Conservation (phyloP, 1,140 invertebrate genomes). For the Lethrus apterus region DNA sequence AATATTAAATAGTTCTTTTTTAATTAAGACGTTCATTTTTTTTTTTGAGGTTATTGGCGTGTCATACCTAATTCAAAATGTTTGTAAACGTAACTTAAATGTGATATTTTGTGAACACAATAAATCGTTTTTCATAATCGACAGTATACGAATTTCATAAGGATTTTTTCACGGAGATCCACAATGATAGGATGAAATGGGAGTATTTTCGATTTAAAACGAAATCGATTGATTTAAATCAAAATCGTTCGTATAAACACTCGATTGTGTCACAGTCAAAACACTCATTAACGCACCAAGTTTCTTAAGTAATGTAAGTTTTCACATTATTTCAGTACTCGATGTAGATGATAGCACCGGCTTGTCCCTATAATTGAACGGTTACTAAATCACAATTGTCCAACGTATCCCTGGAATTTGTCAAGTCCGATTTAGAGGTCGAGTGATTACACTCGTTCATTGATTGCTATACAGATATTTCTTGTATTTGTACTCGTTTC, state of each 20-base stretch:
- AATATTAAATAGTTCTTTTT: too few relatives aligned
- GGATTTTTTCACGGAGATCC: neutral
- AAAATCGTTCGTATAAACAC: neutral
- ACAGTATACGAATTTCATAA: too few relatives aligned
- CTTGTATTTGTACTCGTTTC: conserved; percentile 59
- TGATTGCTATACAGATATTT: conserved; percentile 55
- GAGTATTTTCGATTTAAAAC: neutral
- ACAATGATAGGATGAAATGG: neutral
- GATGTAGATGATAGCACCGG: conserved; percentile 15
- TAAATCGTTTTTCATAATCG: too few relatives aligned
- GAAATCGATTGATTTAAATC: neutral
- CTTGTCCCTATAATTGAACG: conserved; percentile 34
- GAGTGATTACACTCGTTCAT: conserved; percentile 18
- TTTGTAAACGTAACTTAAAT: too few relatives aligned
- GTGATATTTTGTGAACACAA: too few relatives aligned
- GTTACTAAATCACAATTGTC: conserved; percentile 35
- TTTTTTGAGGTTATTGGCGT: too few relatives aligned
- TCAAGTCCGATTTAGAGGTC: conserved; percentile 26
- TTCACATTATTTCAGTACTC: conserved; percentile 4
- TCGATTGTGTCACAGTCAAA: neutral
- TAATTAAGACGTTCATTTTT: too few relatives aligned
- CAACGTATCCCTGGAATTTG: conserved; percentile 27
- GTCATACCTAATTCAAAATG: too few relatives aligned
- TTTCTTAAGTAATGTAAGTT: neutral
- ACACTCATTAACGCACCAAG: neutral